Conservation (phyloP, 2,797 vertebrate species). For the Xenops minutus region DNA sequence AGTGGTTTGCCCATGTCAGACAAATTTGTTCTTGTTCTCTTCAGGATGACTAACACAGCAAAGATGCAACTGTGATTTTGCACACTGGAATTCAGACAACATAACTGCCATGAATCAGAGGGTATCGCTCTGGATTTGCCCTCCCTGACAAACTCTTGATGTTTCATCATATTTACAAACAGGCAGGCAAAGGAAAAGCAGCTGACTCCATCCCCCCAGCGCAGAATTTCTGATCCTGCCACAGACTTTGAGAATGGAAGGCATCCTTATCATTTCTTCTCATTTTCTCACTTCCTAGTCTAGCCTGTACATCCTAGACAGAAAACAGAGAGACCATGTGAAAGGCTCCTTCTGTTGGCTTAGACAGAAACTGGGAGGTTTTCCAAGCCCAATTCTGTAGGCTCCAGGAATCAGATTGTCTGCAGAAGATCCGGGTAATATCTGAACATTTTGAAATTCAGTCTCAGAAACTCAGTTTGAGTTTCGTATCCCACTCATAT, state of each 20-base stretch:
- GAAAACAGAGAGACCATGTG: constrained; percentile 40
- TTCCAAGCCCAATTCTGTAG: constrained; percentile 62
- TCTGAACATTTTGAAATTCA: not conserved
- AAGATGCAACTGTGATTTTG: constrained; percentile 14
- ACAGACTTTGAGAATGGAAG: not conserved
- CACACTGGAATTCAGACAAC: constrained; percentile 14
- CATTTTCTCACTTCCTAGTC: constrained; percentile 38
- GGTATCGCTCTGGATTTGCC: not conserved
- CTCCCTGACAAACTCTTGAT: not conserved
- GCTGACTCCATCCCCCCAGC: not conserved
- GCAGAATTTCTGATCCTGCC: not conserved
- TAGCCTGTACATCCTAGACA: not conserved
- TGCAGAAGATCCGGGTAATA: constrained; percentile 50
- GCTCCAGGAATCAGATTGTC: constrained; percentile 61
- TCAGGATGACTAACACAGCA: constrained; percentile 30
- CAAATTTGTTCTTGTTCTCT: constrained; percentile 19
- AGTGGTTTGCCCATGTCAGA: not conserved
- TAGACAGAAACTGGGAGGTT: constrained; percentile 60
- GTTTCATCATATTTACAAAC: not conserved
- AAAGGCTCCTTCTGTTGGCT: constrained; percentile 61
- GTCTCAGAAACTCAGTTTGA: not conserved
- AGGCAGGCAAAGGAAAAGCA: not conserved
- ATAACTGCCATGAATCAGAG: constrained; percentile 14
- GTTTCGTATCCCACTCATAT: not conserved
- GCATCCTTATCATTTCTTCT: constrained; percentile 29